Percentiles rank a stretch among this genome's conserved stretches.
These are phyloP conservation scores for Phalacrocorax pelagicus DNA, from an alignment of 2,113 vertebrate species.

Conservation along the genomic window DNA sequence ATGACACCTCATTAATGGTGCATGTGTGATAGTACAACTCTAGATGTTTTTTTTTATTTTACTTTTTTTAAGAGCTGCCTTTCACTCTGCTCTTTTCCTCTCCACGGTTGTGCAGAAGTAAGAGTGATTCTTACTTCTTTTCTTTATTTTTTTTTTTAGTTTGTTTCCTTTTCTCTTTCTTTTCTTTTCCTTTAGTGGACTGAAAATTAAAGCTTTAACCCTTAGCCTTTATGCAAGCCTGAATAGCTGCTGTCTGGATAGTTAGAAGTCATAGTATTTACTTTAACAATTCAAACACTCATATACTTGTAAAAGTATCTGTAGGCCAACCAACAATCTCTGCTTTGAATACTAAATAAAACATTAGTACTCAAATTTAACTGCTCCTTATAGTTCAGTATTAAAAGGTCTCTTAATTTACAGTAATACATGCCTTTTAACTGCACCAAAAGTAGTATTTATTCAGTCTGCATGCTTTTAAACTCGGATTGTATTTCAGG, in stretches of 20 bases:
- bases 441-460: slow-evolving; percentile 36
- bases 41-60: background rate
- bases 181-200: slow-evolving; percentile 36
- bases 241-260: slow-evolving; percentile 29
- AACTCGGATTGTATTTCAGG: slow-evolving; percentile 60
- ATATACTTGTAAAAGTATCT: slow-evolving; percentile 44
- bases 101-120: slow-evolving; percentile 37
- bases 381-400: slow-evolving; percentile 15
- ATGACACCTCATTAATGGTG: slow-evolving; percentile 49
- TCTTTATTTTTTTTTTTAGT: background rate
- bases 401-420: slow-evolving; percentile 37
- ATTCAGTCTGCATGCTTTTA: slow-evolving; percentile 63
- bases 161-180: background rate
- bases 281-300: slow-evolving; percentile 47
- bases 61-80: slow-evolving; percentile 36
- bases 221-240: slow-evolving; percentile 21
- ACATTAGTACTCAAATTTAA: slow-evolving; percentile 24
- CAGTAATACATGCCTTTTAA: slow-evolving; percentile 20
- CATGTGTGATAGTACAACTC: slow-evolving; percentile 5
- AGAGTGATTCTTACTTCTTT: slow-evolving; percentile 48
- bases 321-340: slow-evolving; percentile 37
- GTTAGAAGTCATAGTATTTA: slow-evolving; percentile 35
- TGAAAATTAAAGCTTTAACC: slow-evolving; percentile 50
- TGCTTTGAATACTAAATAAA: slow-evolving; percentile 56
- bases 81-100: slow-evolving; percentile 25